A percentile compares a stretch with the other conserved stretches of the same genome.
phyloP scores from a whole-genome alignment of 2,113 vertebrate genomes.

The Indri indri region DNA sequence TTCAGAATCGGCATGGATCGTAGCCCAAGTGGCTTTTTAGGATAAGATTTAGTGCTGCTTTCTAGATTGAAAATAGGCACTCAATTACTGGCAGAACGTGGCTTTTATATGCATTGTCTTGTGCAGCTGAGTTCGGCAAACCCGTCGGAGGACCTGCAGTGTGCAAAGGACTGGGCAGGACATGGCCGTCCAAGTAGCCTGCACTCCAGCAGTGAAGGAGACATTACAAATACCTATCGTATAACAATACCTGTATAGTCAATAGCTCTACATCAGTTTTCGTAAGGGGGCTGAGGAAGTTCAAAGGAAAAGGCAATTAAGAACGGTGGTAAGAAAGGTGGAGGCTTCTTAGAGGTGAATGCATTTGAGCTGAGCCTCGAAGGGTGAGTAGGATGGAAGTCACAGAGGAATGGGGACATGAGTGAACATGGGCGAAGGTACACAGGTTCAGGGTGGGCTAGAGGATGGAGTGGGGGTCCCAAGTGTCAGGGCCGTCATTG shows the following conservation, averaged over 20 bases:
- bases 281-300: not conserved
- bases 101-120: not conserved
- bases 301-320: not conserved
- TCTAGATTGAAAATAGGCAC: not conserved
- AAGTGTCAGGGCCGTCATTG: rapidly evolving
- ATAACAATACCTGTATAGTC: not conserved
- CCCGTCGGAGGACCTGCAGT: not conserved
- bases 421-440: not conserved
- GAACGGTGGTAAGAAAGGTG: not conserved
- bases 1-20: not conserved
- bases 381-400: not conserved
- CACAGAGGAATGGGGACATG: no score
- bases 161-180: not conserved
- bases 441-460: not conserved
- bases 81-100: not conserved
- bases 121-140: not conserved
- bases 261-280: not conserved
- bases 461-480: not conserved
- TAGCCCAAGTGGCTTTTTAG: not conserved
- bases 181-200: not conserved
- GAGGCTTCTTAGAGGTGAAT: not conserved
- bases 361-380: not conserved
- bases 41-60: not conserved
- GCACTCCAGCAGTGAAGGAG: not conserved
- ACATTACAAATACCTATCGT: not conserved